Evolutionary conservation across 2,113 vertebrate genomes (phyloP), one percentile per base, ranked within the genome.

Genomic region (Dascyllus trimaculatus): DNA sequence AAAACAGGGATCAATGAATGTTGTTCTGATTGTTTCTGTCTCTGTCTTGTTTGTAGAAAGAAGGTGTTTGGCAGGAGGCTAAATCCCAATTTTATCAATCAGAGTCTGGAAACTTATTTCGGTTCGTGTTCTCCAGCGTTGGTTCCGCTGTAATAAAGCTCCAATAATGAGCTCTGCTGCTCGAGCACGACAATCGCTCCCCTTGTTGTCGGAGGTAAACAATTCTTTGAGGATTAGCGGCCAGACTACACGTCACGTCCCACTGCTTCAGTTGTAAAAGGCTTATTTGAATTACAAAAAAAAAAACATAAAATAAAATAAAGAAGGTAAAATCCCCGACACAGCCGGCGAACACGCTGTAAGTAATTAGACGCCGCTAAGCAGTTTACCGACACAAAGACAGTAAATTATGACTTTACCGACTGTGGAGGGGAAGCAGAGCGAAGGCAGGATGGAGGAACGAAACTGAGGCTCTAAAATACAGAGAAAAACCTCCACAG

Each of bases 301-400:
- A 61, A 38, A 51, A 51, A 51, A 51, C 24, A 21, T 53, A 2
- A 19, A 29, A 81, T 5, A 29, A 29, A 29, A 29, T 29, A 49
- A 70, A 9, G 51, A 21, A 52, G 70, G 21, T 35, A 15, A 75
- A 69, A 53, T 58, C 61, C 66, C 71, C 26, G 35, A 71, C 79
- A 71, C 77, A 61, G 86, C 67, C 71, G 76, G 64, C 64, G 73
- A 73, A 71, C 81, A 66, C 3, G 13, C 60, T 29, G 26, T n/a
- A 21, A 52, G 75, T 82, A 84, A 86, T 89, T 82, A 86, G 80
- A 78, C 48, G 1, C 67, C 1, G 14, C 80, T 81, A 78, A 85
- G 80, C 79, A 71, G 76, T 75, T 66, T 73, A 87, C 6, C 0
- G n/a, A 82, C 75, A 89, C 75, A 84, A 70, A 89, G 78, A 81